Evolutionary conservation across 2,888 invertebrate species (phyloP).

Genomic region (Steinernema carpocapsae): DNA sequence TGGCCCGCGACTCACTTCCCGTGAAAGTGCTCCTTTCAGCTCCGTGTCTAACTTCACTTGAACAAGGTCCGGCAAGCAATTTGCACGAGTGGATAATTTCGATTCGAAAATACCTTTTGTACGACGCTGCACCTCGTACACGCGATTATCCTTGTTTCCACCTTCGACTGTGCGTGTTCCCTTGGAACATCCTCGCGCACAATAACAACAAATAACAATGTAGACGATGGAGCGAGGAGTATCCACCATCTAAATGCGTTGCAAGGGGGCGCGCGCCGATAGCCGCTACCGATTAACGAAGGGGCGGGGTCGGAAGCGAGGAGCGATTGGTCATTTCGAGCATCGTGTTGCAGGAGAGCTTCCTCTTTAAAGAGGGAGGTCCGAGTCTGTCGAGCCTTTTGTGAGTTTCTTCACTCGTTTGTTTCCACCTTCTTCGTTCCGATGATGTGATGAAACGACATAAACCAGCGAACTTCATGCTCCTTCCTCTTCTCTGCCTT

Average conservation of each 20-base stretch:
- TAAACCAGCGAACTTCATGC: not conserved
- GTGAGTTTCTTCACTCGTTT: not conserved
- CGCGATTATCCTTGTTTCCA: constrained; percentile 34
- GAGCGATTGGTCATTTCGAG: constrained; percentile 33
- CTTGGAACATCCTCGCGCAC: not conserved
- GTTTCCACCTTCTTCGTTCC: not conserved
- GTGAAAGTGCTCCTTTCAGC: not conserved
- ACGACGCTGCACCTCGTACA: constrained; percentile 11
- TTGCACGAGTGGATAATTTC: constrained; percentile 18
- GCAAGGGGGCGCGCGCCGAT: constrained; percentile 33
- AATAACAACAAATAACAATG: constrained; percentile 23
- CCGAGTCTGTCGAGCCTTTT: constrained; percentile 13
- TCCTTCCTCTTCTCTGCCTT: not conserved
- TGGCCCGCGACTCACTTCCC: not conserved
- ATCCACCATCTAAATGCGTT: constrained; percentile 8
- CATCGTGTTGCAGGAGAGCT: constrained; percentile 33
- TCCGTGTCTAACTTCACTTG: not conserved
- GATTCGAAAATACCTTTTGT: constrained; percentile 2
- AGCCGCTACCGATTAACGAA: constrained; percentile 34
- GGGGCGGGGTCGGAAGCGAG: constrained; percentile 30
- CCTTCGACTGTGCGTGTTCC: not conserved
- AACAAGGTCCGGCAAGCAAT: not conserved
- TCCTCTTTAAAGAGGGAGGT: constrained; percentile 29
- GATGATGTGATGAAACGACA: constrained; percentile 14
- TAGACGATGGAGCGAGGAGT: not conserved